These are phyloP conservation scores for Adelges cooleyi DNA, from an alignment of 1,140 invertebrate species.

Conservation along the genomic window DNA sequence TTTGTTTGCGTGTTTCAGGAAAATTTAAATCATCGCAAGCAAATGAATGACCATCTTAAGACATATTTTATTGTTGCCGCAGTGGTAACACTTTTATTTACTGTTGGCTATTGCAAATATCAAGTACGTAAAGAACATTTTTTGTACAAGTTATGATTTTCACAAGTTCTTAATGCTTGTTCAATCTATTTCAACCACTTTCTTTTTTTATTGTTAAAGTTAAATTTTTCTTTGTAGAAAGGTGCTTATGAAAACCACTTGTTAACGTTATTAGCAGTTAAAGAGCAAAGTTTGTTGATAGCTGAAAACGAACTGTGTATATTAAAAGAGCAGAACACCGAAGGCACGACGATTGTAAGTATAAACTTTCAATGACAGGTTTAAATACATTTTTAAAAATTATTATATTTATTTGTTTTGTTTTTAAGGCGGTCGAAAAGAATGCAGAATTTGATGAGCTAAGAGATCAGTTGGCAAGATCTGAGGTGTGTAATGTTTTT, in stretches of 20 bases:
- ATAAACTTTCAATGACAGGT: too few relatives aligned
- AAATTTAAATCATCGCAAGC: background rate
- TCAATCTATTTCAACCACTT: too few relatives aligned
- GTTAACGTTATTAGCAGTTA: conserved; percentile 2
- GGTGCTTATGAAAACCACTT: conserved; percentile 12
- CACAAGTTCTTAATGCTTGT: too few relatives aligned
- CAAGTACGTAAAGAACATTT: conserved; percentile 12
- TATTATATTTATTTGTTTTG: background rate
- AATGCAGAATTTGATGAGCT: conserved; percentile 2
- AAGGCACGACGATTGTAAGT: background rate
- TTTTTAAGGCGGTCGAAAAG: background rate
- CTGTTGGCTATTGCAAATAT: conserved; percentile 19
- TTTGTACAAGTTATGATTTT: too few relatives aligned
- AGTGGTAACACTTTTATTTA: conserved; percentile 4
- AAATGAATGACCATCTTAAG: background rate
- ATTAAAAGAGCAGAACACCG: background rate
- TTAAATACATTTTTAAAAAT: background rate
- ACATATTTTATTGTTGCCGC: conserved; percentile 8
- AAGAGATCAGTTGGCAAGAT: background rate
- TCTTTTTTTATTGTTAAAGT: background rate
- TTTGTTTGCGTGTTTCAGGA: too few relatives aligned
- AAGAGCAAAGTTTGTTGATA: conserved; percentile 13
- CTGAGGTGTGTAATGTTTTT: too few relatives aligned
- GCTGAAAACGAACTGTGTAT: conserved; percentile 1
- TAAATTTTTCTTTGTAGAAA: background rate